Evolutionary conservation across 92 coral and sea anemone species (phyloP), one percentile per base, ranked within the genome.

Genomic region (Chrysogorgia sp.): DNA sequence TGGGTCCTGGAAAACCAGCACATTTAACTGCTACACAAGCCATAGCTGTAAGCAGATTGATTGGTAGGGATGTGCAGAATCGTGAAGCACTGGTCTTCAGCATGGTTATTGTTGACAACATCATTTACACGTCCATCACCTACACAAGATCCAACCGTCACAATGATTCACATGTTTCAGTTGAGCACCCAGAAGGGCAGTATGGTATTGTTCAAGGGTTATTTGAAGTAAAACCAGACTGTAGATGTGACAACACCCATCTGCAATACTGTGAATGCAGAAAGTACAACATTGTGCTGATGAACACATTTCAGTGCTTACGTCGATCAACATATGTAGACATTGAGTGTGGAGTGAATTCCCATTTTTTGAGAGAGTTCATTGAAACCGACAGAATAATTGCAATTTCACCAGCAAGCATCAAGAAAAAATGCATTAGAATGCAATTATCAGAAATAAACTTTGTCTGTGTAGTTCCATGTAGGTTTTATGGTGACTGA

Each of bases 171-270:
- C 37, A 7, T 68, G 75, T 43, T 68, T 52, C 34, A 9, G 15
- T 68, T 25, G 58, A 43, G 23, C 33, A 31, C 50, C n/a, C 58
- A 13, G 24, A 49, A 25, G 12, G 13, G 5, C 29, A 68, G 19
- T 43, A 68, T 68, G 75, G 75, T 25, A 25, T 13, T 12, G 31
- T 68, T 68, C 10, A 37, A 34, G 75, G 75, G 15, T 52, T 68
- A 12, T 68, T 34, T 52, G 19, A 12, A 34, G 75, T 41, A 7
- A 68, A 68, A 48, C 75, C 75, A 41, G 58, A 68, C 25, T 68
- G 75, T 37, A 4, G 22, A 7, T 68, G 75, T 50, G 24, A 30
- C 10, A 50, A 37, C 43, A 37, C 5, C 43, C 43, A 41, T 15
- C 4, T 68, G 21, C 75, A 68, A 24, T 24, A 10, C 19, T 60